These are phyloP conservation scores for Himalopsyche phryganea DNA, from an alignment of 1,140 invertebrate species.

Conservation along the genomic window DNA sequence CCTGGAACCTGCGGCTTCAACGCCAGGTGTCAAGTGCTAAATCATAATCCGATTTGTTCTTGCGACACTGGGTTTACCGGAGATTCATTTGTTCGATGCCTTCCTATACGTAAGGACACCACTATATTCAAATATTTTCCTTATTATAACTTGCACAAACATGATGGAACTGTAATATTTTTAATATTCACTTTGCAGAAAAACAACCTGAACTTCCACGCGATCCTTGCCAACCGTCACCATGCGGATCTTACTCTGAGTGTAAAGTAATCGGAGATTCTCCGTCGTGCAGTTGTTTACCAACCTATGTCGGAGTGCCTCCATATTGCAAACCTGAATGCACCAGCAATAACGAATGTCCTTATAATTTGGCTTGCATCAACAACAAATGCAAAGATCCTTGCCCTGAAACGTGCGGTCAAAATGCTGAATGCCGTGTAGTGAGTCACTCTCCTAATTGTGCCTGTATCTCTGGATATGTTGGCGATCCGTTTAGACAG, in stretches of 20 bases:
- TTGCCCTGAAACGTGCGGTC: slow-evolving; percentile 72
- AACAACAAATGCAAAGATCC: slow-evolving; percentile 67
- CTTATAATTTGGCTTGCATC: slow-evolving; percentile 57
- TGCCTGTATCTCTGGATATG: slow-evolving; percentile 61
- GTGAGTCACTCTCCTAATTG: slow-evolving; percentile 73
- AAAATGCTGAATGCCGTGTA: slow-evolving; percentile 67
- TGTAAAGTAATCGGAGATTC: slow-evolving; percentile 60
- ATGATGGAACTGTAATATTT: slow-evolving; percentile 6
- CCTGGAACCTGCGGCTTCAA: slow-evolving; percentile 61
- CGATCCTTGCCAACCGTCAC: slow-evolving; percentile 69
- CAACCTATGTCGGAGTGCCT: slow-evolving; percentile 61
- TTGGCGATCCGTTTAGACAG: slow-evolving; percentile 67
- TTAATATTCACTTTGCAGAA: slow-evolving; percentile 31
- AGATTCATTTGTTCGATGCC: slow-evolving; percentile 57
- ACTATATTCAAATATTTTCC: slow-evolving; percentile 25
- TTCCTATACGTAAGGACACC: slow-evolving; percentile 58
- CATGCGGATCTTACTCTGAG: slow-evolving; percentile 72
- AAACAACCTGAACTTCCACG: slow-evolving; percentile 39
- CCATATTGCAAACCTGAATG: slow-evolving; percentile 69
- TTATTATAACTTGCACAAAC: slow-evolving; percentile 13
- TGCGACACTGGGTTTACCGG: slow-evolving; percentile 52
- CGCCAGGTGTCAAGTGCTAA: slow-evolving; percentile 61
- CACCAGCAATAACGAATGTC: slow-evolving; percentile 62
- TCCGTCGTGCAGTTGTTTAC: slow-evolving; percentile 59
- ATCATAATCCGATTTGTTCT: slow-evolving; percentile 62